Evolutionary conservation across 2,113 vertebrate genomes (phyloP).

Genomic region (Oncorhynchus tshawytscha): DNA sequence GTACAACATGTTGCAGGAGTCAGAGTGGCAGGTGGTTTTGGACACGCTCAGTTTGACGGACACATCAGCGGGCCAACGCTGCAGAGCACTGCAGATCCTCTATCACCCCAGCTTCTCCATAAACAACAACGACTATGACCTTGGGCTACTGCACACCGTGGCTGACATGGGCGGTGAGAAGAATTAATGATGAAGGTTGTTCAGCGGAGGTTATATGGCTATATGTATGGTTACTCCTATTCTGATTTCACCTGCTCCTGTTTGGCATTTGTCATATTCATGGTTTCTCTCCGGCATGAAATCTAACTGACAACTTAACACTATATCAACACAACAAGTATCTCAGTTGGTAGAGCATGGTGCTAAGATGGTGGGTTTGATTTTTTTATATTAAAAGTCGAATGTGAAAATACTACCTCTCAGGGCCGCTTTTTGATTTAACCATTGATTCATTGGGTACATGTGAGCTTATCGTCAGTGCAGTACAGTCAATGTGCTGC

Average conservation of each 20-base stretch:
- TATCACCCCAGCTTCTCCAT: conserved; percentile 62
- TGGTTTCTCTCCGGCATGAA: fast-evolving
- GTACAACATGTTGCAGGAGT: conserved; percentile 51
- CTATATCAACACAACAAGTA: too few species aligned
- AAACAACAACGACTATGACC: conserved; percentile 71
- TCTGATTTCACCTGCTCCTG: too few species aligned
- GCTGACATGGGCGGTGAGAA: conserved; percentile 58
- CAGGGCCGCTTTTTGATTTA: too few species aligned
- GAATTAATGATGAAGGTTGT: neutral
- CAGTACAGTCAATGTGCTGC: too few species aligned
- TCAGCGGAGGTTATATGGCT: neutral
- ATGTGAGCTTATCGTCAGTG: too few species aligned
- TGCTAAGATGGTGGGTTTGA: too few species aligned
- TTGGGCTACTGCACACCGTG: conserved; percentile 71
- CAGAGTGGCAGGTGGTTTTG: conserved; percentile 69
- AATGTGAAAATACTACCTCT: too few species aligned
- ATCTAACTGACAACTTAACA: too few species aligned
- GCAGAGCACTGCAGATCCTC: conserved; percentile 59
- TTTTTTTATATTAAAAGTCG: too few species aligned
- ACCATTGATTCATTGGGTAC: too few species aligned
- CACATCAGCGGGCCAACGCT: conserved; percentile 48
- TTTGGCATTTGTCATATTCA: neutral
- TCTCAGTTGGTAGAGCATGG: too few species aligned
- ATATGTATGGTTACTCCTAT: too few species aligned
- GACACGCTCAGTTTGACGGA: conserved; percentile 55